Evolutionary conservation across 2,888 invertebrate species (phyloP).

Genomic region (Drosophila merina): DNA sequence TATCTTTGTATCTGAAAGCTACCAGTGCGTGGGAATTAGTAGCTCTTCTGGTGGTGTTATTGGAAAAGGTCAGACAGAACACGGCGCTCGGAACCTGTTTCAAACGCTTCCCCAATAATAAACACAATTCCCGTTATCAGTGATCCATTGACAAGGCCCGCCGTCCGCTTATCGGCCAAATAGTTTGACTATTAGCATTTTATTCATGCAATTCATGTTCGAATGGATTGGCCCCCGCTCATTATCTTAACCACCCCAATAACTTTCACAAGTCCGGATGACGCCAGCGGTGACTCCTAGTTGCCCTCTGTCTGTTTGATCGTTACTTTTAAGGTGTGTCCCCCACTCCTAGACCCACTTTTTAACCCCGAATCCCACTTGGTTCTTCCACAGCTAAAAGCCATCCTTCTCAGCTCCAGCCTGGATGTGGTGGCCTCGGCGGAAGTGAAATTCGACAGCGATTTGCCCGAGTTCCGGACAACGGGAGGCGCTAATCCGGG

Average conservation of each 20-base stretch:
- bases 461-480: constrained; percentile 94
- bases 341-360: constrained; percentile 1
- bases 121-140: constrained; percentile 10
- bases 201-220: constrained; percentile 23
- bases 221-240: constrained; percentile 15
- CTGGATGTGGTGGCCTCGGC: constrained; percentile 91
- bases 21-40: constrained; percentile 8
- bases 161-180: constrained; percentile 24
- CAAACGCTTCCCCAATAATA: neutral
- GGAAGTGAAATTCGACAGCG: constrained; percentile 94
- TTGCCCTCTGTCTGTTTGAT: constrained; percentile 56
- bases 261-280: constrained; percentile 32
- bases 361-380: constrained; percentile 13
- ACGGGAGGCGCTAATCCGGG: constrained; percentile 86
- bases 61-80: constrained; percentile 51
- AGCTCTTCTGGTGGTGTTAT: constrained; percentile 26
- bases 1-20: constrained; percentile 13
- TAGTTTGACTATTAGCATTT: constrained; percentile 31
- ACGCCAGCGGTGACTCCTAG: constrained; percentile 44
- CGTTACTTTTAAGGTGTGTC: constrained; percentile 59
- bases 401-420: constrained; percentile 90
- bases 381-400: constrained; percentile 91
- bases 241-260: constrained; percentile 28
- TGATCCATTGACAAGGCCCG: constrained; percentile 18
- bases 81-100: constrained; percentile 17